Base-by-base conservation (phyloP, 2,797 vertebrate genomes). In the Euthynnus affinis region DNA sequence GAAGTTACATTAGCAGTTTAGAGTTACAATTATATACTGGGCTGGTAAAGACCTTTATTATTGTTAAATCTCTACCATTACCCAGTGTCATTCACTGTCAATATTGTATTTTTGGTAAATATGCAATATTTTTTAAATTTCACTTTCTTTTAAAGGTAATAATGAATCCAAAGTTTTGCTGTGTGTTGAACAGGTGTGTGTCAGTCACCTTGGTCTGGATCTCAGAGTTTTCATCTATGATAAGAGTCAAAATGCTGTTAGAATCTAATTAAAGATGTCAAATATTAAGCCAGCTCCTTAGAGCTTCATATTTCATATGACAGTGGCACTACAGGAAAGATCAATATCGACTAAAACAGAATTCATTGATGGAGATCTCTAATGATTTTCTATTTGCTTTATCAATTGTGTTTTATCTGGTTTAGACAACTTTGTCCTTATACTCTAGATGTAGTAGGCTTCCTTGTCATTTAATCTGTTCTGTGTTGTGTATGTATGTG, bases 401-500 rank as follows among this genome's bases (percentile, higher is more conserved):
- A 4, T 10, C 27, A 8, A 20, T 12, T 6, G 46, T 29, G 7
- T 44, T 40, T 29, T 29, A 29, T 3, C 27, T 29, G 5, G 17
- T 15, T 49, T 53, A 17, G 52, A 48, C 18, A 40, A 13, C 12
- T 27, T 9, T 9, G 2, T 1, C 34, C 20, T 44, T 14, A 29
- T 44, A 29, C 27, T 29, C 27, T 29, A 29, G 27, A 29, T 29
- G 27, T 29, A 29, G 27, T 29, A 29, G 27, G 58, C 32, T 52
- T 55, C 2, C 2, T 53, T 75, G 40, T 57, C 27, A 49, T 46
- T 15, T 65, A 14, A 25, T 67, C 15, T 51, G n/a, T 63, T 27
- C 55, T 57, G 56, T 58, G 37, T 81, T 66, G 55, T 79, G 17
- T 67, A 74, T 64, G 63, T 77, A 10, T 82, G 13, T 86, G 53